A percentile compares a stretch with the other conserved stretches of the same genome.
Evolutionary conservation across 2,888 invertebrate genomes (phyloP).

Genomic region (Amiota mariae): DNA sequence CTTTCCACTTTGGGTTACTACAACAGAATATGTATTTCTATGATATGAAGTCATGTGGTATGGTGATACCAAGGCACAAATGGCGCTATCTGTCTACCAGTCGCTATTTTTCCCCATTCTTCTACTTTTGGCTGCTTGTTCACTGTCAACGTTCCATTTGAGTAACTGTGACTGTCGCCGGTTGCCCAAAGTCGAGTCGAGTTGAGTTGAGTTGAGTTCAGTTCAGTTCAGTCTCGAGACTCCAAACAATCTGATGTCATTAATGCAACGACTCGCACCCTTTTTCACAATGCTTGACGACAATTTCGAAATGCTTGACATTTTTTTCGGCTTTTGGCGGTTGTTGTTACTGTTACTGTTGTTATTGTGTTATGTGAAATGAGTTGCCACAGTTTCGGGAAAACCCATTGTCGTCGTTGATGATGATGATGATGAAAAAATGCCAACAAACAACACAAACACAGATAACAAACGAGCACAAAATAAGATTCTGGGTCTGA

Average conservation of each 20-base stretch:
- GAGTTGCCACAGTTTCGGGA: slow-evolving; percentile 27
- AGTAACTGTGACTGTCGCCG: background rate
- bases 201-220: background rate
- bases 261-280: slow-evolving; percentile 58
- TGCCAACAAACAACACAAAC: slow-evolving; percentile 44
- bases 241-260: slow-evolving; percentile 52
- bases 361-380: slow-evolving; percentile 53
- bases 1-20: background rate
- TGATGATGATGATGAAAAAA: slow-evolving; percentile 21
- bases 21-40: background rate
- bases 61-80: no score
- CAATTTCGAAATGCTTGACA: slow-evolving; percentile 48
- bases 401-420: no score
- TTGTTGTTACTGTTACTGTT: slow-evolving; percentile 32
- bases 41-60: background rate
- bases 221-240: background rate
- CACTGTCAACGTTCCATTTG: background rate
- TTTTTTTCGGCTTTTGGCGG: slow-evolving; percentile 33
- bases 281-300: slow-evolving; percentile 33
- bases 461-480: slow-evolving; percentile 61
- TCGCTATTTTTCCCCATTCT: background rate
- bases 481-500: slow-evolving; percentile 66
- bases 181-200: slow-evolving; percentile 5
- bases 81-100: background rate
- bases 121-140: background rate